Conservation (phyloP, 2,888 invertebrate species). For the Mesoligia furuncula region DNA sequence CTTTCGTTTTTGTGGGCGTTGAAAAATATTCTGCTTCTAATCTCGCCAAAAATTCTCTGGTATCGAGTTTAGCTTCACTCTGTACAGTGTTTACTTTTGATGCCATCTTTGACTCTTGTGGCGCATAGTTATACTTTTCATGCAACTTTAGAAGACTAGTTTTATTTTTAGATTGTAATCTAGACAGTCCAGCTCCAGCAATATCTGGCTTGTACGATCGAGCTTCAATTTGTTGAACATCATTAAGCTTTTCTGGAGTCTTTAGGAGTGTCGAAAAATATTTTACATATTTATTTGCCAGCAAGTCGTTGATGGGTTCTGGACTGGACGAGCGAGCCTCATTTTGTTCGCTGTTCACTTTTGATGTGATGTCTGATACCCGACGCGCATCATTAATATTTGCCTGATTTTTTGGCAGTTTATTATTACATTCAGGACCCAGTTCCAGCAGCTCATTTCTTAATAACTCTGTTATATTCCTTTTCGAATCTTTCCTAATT, state of each 20-base stretch:
- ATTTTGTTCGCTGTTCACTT: slow-evolving; percentile 1
- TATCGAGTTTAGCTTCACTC: background rate
- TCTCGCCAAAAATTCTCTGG: slow-evolving; percentile 18
- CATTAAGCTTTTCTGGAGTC: slow-evolving; percentile 3
- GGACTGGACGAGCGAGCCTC: background rate
- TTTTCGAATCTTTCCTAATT: slow-evolving; percentile 85
- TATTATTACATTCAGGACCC: slow-evolving; percentile 12
- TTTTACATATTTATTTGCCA: slow-evolving; percentile 24
- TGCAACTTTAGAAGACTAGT: background rate
- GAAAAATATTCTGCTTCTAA: slow-evolving; percentile 23
- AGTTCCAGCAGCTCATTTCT: slow-evolving; percentile 28
- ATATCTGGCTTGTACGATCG: background rate
- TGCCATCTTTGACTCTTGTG: background rate
- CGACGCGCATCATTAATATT: background rate
- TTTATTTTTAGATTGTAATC: slow-evolving; percentile 22
- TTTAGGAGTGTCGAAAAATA: slow-evolving; percentile 31
- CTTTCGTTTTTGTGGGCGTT: slow-evolving; percentile 4
- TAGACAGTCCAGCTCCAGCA: background rate
- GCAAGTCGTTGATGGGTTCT: slow-evolving; percentile 22
- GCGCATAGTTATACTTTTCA: background rate
- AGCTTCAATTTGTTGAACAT: slow-evolving; percentile 6
- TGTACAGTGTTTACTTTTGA: slow-evolving; percentile 11
- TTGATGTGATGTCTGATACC: slow-evolving; percentile 29
- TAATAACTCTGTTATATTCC: slow-evolving; percentile 76
- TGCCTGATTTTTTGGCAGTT: background rate